Evolutionary conservation across 2,797 vertebrate species (phyloP).

Genomic region (Ctenopoma kingsleyae): DNA sequence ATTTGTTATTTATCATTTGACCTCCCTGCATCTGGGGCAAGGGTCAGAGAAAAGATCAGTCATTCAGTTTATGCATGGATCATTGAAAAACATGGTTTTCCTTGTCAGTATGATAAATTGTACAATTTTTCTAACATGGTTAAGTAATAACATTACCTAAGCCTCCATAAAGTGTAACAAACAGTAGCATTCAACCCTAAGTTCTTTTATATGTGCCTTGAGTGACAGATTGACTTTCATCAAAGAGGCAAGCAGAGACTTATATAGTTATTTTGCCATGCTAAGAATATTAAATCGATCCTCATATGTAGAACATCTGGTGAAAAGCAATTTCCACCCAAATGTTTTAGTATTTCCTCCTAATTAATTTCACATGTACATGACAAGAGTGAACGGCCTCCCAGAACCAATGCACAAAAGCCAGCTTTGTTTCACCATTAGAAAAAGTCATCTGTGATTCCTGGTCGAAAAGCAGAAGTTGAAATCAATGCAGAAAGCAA

Average conservation of each 20-base stretch:
- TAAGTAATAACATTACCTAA: conserved; percentile 89
- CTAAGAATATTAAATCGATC: conserved; percentile 86
- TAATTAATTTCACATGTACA: conserved; percentile 92
- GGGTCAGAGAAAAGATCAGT: conserved; percentile 73
- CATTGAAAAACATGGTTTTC: conserved; percentile 83
- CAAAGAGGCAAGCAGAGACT: conserved; percentile 78
- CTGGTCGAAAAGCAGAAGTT: conserved; percentile 58
- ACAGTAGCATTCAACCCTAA: conserved; percentile 85
- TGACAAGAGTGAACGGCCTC: conserved; percentile 87
- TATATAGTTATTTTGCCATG: conserved; percentile 81
- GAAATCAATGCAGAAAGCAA: conserved; percentile 71
- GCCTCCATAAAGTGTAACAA: conserved; percentile 86
- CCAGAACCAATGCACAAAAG: conserved; percentile 87
- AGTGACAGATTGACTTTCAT: conserved; percentile 87
- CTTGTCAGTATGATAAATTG: conserved; percentile 82
- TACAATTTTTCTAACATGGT: conserved; percentile 88
- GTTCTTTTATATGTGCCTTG: conserved; percentile 81
- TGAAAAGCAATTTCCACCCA: conserved; percentile 89
- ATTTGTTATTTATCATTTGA: conserved; percentile 72
- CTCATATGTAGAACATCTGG: conserved; percentile 89
- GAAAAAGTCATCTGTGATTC: conserved; percentile 80
- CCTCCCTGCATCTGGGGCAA: conserved; percentile 52
- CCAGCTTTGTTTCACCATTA: conserved; percentile 84
- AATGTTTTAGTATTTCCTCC: conserved; percentile 91
- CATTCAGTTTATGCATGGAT: conserved; percentile 76